phyloP scores from a whole-genome alignment of 2,113 vertebrate genomes.

The Psilopogon haemacephalus region DNA sequence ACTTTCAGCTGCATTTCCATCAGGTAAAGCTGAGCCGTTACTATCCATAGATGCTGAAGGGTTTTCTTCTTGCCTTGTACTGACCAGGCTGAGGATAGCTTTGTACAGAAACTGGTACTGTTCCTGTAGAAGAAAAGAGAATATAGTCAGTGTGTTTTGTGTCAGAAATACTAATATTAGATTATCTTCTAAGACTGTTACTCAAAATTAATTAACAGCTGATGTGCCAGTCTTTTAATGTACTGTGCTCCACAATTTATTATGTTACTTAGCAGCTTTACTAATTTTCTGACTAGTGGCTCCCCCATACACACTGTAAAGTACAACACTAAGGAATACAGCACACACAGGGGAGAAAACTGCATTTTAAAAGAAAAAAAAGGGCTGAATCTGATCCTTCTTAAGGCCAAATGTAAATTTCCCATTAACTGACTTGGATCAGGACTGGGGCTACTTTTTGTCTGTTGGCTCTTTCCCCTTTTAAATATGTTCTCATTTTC shows the following conservation, averaged over 20 bases:
- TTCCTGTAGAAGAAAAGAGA: slow-evolving; percentile 78
- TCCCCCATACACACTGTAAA: background rate
- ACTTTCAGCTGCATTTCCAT: slow-evolving; percentile 84
- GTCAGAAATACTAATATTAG: background rate
- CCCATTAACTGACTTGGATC: background rate
- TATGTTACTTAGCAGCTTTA: background rate
- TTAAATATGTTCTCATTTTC: background rate
- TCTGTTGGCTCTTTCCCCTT: background rate
- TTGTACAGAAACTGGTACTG: slow-evolving; percentile 96
- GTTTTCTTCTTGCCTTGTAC: slow-evolving; percentile 87
- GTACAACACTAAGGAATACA: background rate
- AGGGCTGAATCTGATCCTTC: background rate
- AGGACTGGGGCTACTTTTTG: background rate
- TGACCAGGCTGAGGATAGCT: slow-evolving; percentile 92
- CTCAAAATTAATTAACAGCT: background rate
- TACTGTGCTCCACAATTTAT: background rate
- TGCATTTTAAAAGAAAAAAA: background rate
- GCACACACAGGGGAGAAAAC: background rate
- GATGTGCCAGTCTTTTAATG: background rate
- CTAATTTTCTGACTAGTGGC: background rate
- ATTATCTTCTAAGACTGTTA: background rate
- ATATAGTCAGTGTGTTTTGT: background rate
- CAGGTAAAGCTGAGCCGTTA: slow-evolving; percentile 82
- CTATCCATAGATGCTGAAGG: slow-evolving; percentile 84
- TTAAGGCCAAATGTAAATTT: background rate